Evolutionary conservation across 2,113 vertebrate species (phyloP).

Genomic region (Ursus arctos): DNA sequence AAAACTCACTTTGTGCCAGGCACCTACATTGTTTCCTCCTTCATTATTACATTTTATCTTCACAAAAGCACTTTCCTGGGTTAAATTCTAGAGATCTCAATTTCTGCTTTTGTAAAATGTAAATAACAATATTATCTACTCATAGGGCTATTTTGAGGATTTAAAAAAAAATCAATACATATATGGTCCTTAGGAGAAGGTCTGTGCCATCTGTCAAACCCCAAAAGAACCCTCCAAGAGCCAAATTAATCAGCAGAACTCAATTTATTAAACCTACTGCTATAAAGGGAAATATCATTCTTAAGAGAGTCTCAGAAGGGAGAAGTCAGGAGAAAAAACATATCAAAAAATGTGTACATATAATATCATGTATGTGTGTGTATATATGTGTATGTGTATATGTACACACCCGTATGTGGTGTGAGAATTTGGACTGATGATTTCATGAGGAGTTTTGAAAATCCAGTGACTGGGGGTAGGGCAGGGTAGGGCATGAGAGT

Average conservation of each 20-base stretch:
- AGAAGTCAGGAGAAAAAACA: not conserved
- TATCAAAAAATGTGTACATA: not conserved
- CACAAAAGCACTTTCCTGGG: not conserved
- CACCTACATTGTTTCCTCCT: not conserved
- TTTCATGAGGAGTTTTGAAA: not conserved
- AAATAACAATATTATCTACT: not conserved
- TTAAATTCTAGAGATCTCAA: not conserved
- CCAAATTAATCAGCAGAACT: not conserved
- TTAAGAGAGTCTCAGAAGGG: not conserved
- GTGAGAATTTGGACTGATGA: not conserved
- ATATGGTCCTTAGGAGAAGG: not conserved
- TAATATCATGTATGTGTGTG: not conserved
- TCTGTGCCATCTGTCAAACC: not conserved
- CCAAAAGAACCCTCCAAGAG: not conserved
- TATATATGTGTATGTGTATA: not conserved
- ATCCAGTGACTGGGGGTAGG: not conserved
- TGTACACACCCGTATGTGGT: not conserved
- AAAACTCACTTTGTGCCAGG: not conserved
- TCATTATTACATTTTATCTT: not conserved
- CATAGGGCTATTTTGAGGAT: not conserved
- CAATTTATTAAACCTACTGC: not conserved
- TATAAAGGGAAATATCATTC: not conserved
- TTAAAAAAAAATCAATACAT: not conserved
- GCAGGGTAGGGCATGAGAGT: not conserved
- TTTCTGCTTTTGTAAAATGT: not conserved